Evolutionary conservation across 2,888 invertebrate species (phyloP), one percentile per base, ranked within the genome.

Genomic region (Patella caerulea): DNA sequence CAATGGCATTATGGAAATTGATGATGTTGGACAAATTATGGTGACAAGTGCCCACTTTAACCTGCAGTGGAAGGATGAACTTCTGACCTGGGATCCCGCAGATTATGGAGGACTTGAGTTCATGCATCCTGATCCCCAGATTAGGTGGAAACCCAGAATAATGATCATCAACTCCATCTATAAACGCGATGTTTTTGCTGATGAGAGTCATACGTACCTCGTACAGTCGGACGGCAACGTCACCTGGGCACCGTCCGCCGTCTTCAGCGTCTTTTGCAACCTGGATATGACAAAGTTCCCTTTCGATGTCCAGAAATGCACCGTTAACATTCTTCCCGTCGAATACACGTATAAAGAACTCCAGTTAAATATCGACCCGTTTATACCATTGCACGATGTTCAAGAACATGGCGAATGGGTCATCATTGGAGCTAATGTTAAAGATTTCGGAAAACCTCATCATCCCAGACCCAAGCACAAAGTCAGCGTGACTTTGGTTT

Each of bases 401-500:
- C 65, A 65, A 65, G 65, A 65, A 19, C 19, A 65, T 65, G 65
- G 65, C 11, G 65, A 65, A 14, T 65, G 65, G 65, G 65, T 24
- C 24, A 14, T 65, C 12, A 9, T 1, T 65, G 12, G 3, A 11
- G 19, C 24, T 3, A 2, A 24, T 12, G 24, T 3, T 65, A 2
- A 24, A 24, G 24, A 65, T 3, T 7, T 24, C 11, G 11, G 3
- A 0, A 0, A 11, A 3, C 11, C 19, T 24, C 9, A 4, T 9
- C 56, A 56, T 17, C 3, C 24, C 14, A 19, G 12, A 65, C 11
- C 65, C 19, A 9, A 14, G 24, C 19, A 59, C 17, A 19, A 14
- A 11, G 12, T 65, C 14, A 4, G 19, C 12, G 65, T 65, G 11
- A 65, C 65, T 12, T 12, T 65, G 24, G 14, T 24, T 3, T 65